These are phyloP conservation scores for Rotaria macrura DNA, from an alignment of 2,888 invertebrate species.

Conservation along the genomic window DNA sequence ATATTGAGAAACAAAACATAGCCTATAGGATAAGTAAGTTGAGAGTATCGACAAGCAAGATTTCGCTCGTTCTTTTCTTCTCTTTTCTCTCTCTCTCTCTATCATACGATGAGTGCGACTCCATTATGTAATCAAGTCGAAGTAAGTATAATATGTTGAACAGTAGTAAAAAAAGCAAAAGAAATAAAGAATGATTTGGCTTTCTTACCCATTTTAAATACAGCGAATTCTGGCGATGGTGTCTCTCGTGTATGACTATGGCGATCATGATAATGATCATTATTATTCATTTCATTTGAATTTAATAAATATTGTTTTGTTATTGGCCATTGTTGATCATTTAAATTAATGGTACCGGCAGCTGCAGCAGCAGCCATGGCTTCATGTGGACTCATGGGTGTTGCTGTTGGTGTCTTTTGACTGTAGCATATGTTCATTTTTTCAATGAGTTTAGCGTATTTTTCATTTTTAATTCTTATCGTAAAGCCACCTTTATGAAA, in stretches of 20 bases:
- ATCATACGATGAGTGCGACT: not conserved
- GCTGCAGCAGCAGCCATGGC: not conserved
- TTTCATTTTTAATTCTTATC: conserved; percentile 10
- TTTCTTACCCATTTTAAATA: not conserved
- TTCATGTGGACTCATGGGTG: not conserved
- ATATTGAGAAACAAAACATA: conserved; percentile 3
- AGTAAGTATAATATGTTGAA: not conserved
- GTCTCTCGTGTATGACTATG: not conserved
- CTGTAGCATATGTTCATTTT: not conserved
- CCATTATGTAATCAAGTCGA: not conserved
- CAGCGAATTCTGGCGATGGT: not conserved
- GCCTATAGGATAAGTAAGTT: not conserved
- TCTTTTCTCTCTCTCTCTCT: not conserved
- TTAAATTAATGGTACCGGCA: not conserved
- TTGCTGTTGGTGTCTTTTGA: conserved; percentile 1
- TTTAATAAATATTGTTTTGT: not conserved
- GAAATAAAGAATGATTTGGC: not conserved
- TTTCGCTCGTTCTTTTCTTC: not conserved
- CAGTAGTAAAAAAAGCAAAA: not conserved
- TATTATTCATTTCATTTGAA: conserved; percentile 14
- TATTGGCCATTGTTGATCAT: not conserved
- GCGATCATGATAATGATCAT: not conserved
- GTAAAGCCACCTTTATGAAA: conserved; percentile 19
- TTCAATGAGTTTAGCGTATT: conserved; percentile 16
- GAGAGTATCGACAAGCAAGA: not conserved